phyloP scores from a whole-genome alignment of 1,140 invertebrate species.

The Fopius arisanus region DNA sequence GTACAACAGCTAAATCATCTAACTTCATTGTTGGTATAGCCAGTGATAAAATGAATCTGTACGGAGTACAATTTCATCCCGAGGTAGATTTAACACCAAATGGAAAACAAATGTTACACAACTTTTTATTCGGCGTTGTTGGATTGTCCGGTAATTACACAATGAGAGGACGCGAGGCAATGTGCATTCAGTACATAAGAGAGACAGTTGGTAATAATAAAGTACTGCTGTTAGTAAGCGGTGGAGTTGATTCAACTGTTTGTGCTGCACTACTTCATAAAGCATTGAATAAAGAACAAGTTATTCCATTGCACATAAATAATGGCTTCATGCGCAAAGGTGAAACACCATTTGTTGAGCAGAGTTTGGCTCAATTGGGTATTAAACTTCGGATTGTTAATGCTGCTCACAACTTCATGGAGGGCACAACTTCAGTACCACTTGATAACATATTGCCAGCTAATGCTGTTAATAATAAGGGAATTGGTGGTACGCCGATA shows the following conservation, averaged over 20 bases:
- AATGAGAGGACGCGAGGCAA: slow-evolving; percentile 84
- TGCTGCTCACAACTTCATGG: slow-evolving; percentile 76
- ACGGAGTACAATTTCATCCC: slow-evolving; percentile 98
- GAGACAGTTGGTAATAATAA: slow-evolving; percentile 90
- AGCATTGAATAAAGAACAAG: slow-evolving; percentile 87
- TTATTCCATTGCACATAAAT: slow-evolving; percentile 97
- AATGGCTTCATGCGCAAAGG: slow-evolving; percentile 99
- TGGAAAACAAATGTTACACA: slow-evolving; percentile 90
- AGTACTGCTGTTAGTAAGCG: slow-evolving; percentile 93
- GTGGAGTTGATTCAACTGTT: slow-evolving; percentile 98
- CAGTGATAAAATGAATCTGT: slow-evolving; percentile 89
- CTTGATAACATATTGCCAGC: slow-evolving; percentile 67
- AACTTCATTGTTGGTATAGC: slow-evolving; percentile 89
- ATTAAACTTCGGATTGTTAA: slow-evolving; percentile 85
- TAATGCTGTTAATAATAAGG: slow-evolving; percentile 64
- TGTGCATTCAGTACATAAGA: slow-evolving; percentile 93
- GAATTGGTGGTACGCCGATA: slow-evolving; percentile 49
- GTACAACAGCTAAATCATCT: slow-evolving; percentile 82
- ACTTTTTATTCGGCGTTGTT: slow-evolving; percentile 93
- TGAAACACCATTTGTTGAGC: slow-evolving; percentile 89
- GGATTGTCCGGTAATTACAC: slow-evolving; percentile 89
- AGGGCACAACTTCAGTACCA: slow-evolving; percentile 82
- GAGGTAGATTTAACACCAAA: slow-evolving; percentile 94
- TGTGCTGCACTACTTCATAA: slow-evolving; percentile 94
- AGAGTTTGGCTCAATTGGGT: slow-evolving; percentile 85